Evolutionary conservation across 2,888 invertebrate species (phyloP), one percentile per base, ranked within the genome.

Genomic region (Mythimna vitellina): DNA sequence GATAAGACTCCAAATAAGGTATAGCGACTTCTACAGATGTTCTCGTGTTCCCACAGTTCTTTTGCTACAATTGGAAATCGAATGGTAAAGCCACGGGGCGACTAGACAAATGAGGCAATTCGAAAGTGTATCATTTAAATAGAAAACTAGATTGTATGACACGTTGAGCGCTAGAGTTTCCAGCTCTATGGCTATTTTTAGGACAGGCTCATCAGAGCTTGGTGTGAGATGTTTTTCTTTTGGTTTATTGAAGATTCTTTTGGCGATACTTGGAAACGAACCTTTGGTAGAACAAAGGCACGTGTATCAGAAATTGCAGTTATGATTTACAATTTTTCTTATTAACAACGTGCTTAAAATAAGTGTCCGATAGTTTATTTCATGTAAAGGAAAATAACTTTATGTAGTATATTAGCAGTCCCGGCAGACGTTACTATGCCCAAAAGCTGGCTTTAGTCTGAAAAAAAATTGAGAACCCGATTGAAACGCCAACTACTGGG

Each of bases 121-220:
- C 77, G 89, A 90, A 89, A 90, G 89, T 88, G 78, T 86, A 87
- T 88, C 86, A 89, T 89, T 90, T 90, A 89, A 89, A 90, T 89
- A 89, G 90, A 89, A 90, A 90, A 89, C 90, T 87, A 82, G 89
- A 89, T 84, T 86, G 79, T 87, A 83, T 87, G 87, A 86, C 87
- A 88, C 75, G 84, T 83, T 80, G 74, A 82, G 73, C 70, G 74
- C 57, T 81, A 84, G 79, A 51, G 76, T 65, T 57, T 60, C 85
- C 84, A 85, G 46, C 64, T 65, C 74, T 62, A 14, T 1, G n/a
- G 29, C 53, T 63, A 70, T 77, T 65, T 77, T 70, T 56, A 80
- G 65, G 80, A 80, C 73, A 61, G n/a, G 61, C 29, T 57, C 42
- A 46, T 54, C 22, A 20, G 35, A 32, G 14, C n/a, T 71, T 53